phyloP scores from a whole-genome alignment of 2,113 vertebrate genomes.

The Procavia capensis region DNA sequence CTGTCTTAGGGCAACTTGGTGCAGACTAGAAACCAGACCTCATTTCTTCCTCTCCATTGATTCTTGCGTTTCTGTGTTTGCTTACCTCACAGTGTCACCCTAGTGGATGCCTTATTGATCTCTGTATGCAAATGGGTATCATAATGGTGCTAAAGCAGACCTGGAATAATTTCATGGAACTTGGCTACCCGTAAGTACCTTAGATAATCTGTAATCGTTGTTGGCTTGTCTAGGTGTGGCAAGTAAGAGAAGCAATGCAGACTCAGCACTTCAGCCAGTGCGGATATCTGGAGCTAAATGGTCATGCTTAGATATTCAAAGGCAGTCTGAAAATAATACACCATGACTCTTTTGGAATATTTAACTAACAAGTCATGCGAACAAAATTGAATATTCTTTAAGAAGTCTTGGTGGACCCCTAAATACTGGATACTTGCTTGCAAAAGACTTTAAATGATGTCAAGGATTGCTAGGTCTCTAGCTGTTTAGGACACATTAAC shows the following conservation, averaged over 20 bases:
- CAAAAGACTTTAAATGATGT: background rate
- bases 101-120: slow-evolving; percentile 98
- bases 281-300: background rate
- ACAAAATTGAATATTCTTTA: background rate
- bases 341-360: background rate
- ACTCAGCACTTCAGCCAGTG: background rate
- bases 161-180: slow-evolving; percentile 98
- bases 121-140: slow-evolving; percentile 98
- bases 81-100: slow-evolving; percentile 93
- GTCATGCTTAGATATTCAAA: background rate
- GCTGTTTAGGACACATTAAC: background rate
- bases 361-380: background rate
- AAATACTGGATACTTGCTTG: background rate
- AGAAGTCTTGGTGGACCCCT: background rate
- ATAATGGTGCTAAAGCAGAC: slow-evolving; percentile 99
- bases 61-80: slow-evolving; percentile 44
- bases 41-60: slow-evolving; percentile 16
- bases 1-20: background rate
- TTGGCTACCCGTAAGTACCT: slow-evolving; percentile 95
- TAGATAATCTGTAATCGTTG: rapidly evolving
- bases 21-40: background rate
- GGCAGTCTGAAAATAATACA: background rate
- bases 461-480: background rate
- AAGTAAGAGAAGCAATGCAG: slow-evolving; percentile 55
- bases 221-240: slow-evolving; percentile 38